phyloP scores from a whole-genome alignment of 1,140 invertebrate species.

The Drosophila watanabei region DNA sequence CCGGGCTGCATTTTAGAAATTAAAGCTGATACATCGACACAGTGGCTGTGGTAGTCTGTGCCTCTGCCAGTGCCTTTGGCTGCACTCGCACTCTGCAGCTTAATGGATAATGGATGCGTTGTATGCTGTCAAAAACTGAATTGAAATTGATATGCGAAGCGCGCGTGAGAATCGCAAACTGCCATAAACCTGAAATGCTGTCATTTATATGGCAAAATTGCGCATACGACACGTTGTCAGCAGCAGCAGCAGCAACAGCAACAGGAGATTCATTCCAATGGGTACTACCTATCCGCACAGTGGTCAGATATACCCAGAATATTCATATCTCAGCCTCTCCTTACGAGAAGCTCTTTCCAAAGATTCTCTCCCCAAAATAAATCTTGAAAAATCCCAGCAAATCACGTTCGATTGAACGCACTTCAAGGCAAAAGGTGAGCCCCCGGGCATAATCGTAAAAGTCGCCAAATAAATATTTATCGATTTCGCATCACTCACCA shows the following conservation, averaged over 20 bases:
- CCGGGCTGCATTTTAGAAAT: constrained; percentile 64
- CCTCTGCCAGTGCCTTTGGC: not conserved
- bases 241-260: constrained; percentile 18
- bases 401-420: constrained; percentile 5
- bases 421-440: constrained; percentile 29
- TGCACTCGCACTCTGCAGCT: constrained; percentile 19
- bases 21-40: constrained; percentile 36
- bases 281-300: constrained; percentile 17
- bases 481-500: constrained; percentile 40
- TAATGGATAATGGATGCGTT: constrained; percentile 57
- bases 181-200: constrained; percentile 73
- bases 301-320: not conserved
- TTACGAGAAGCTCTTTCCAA: not conserved
- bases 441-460: constrained; percentile 28
- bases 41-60: not conserved
- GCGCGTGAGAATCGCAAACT: constrained; percentile 61
- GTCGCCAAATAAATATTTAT: constrained; percentile 48
- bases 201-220: constrained; percentile 78
- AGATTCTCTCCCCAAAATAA: not conserved
- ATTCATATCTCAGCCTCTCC: not conserved
- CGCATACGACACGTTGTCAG: constrained; percentile 72
- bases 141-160: constrained; percentile 78
- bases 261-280: constrained; percentile 31
- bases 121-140: constrained; percentile 75
- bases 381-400: constrained; percentile 19